Percentiles rank a stretch among this genome's conserved stretches.
phyloP scores from a whole-genome alignment of 2,888 invertebrate species.

The Notodonta ziczac region DNA sequence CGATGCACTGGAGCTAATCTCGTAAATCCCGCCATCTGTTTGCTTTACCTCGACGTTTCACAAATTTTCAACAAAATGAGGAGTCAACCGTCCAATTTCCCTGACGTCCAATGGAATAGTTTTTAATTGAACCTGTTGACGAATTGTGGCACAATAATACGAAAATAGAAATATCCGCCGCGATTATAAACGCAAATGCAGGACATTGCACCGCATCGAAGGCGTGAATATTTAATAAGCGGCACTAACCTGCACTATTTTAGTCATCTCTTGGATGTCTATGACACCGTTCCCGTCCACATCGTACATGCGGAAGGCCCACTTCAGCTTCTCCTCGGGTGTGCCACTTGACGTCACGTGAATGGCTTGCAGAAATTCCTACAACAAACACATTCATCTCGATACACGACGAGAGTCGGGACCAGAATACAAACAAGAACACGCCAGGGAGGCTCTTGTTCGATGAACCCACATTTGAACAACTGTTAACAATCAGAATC shows the following conservation, averaged over 20 bases:
- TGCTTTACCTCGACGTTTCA: no score
- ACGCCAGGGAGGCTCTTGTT: constrained; percentile 29
- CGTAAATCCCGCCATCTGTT: no score
- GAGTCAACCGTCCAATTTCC: no score
- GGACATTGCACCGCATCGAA: constrained; percentile 18
- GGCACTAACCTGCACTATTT: constrained; percentile 96
- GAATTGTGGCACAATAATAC: no score
- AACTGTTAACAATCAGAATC: constrained; percentile 21
- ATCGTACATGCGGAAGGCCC: constrained; percentile 99
- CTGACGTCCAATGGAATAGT: no score
- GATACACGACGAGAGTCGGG: constrained; percentile 33
- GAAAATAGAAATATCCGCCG: not conserved
- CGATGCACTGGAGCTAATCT: constrained; percentile 18
- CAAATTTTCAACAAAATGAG: no score
- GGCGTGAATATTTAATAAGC: constrained; percentile 4
- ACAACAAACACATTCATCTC: constrained; percentile 72
- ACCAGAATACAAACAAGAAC: constrained; percentile 31
- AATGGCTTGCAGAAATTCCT: constrained; percentile 98
- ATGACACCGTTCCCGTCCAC: constrained; percentile 99
- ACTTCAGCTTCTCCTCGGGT: constrained; percentile 98
- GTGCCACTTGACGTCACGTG: constrained; percentile 99
- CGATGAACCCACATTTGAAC: constrained; percentile 28
- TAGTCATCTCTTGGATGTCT: constrained; percentile 99
- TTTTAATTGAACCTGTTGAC: no score
- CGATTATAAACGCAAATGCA: constrained; percentile 1